These are phyloP conservation scores for Athalia cordata DNA, from an alignment of 2,888 invertebrate species.

Conservation along the genomic window DNA sequence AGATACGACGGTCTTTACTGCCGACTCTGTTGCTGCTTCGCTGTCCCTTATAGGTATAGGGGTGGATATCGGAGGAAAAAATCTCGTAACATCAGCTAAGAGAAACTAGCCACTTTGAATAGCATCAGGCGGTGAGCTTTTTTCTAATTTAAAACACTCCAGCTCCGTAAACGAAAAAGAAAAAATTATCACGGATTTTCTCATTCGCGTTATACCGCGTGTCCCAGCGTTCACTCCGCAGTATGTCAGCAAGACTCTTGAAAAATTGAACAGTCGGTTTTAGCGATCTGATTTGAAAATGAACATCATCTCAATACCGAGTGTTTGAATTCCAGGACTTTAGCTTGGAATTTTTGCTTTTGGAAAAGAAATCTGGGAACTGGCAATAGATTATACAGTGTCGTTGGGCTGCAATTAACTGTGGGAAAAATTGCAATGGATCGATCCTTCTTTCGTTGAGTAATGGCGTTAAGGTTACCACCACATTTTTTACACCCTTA, in stretches of 20 bases:
- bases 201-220: no score
- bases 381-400: conserved; percentile 5
- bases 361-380: conserved; percentile 22
- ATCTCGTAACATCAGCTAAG: conserved; percentile 1
- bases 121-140: not conserved
- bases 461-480: conserved; percentile 24
- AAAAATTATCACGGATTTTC: no score
- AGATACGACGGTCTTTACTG: conserved; percentile 35
- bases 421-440: conserved; percentile 38
- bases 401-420: conserved; percentile 35
- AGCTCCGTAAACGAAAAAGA: no score
- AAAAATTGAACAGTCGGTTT: no score
- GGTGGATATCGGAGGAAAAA: conserved; percentile 6
- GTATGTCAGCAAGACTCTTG: no score
- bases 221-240: no score
- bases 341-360: no score
- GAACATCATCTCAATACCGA: not conserved
- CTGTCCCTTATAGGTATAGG: not conserved
- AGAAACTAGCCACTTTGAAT: conserved; percentile 13
- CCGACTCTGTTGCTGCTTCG: not conserved
- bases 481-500: not conserved
- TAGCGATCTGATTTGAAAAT: no score
- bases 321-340: not conserved
- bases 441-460: conserved; percentile 37
- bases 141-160: not conserved